These are phyloP conservation scores for Coptodon bakossiorum DNA, from an alignment of 2,113 vertebrate genomes.

Conservation along the genomic window DNA sequence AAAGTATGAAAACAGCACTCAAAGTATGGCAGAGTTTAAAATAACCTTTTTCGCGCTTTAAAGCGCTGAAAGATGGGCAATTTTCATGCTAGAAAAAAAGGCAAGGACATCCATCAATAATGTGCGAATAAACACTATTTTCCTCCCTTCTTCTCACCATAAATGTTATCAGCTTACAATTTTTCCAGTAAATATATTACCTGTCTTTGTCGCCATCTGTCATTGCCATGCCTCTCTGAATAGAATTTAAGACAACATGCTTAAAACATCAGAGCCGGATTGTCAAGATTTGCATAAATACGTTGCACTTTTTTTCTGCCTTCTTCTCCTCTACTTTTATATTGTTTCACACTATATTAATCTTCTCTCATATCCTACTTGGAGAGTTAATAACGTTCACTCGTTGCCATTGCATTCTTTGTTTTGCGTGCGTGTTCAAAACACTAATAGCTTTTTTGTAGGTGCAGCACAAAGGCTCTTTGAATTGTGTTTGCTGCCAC, in stretches of 20 bases:
- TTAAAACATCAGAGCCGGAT: background rate
- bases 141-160: background rate
- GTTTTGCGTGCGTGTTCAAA: constrained; percentile 18
- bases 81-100: background rate
- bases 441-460: constrained; percentile 38
- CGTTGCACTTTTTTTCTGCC: background rate
- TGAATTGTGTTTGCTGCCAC: constrained; percentile 35
- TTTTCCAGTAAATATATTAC: constrained; percentile 1
- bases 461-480: constrained; percentile 3
- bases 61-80: background rate
- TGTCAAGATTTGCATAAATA: constrained; percentile 42
- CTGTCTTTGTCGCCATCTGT: background rate
- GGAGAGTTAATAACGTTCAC: constrained; percentile 42
- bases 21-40: background rate
- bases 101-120: background rate
- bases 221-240: background rate
- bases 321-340: background rate
- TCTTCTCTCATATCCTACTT: constrained; percentile 31
- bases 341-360: constrained; percentile 40
- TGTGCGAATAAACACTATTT: background rate
- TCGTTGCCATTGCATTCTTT: constrained; percentile 3
- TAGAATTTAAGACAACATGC: constrained; percentile 3
- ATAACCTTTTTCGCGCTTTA: background rate
- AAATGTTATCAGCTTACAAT: constrained; percentile 1
- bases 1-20: background rate